Conservation (phyloP, 2,888 invertebrate genomes). For the Caenorhabditis auriculariae region DNA sequence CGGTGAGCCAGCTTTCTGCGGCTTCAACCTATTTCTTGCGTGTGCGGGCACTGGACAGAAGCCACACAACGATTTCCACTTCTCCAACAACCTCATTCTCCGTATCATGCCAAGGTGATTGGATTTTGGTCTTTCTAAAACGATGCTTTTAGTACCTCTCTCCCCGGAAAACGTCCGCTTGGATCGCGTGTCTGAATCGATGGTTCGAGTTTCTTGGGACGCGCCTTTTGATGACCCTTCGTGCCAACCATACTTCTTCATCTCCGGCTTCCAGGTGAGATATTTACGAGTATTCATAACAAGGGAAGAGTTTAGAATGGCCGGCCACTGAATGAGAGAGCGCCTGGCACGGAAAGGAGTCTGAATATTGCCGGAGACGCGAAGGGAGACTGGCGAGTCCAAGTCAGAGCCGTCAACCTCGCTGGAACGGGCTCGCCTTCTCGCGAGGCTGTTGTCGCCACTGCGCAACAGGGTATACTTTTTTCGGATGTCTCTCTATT, state of each 20-base stretch:
- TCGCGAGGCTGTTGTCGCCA: conserved; percentile 31
- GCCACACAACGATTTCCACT: conserved; percentile 38
- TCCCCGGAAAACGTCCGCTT: conserved; percentile 46
- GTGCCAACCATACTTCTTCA: conserved; percentile 57
- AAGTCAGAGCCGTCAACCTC: conserved; percentile 48
- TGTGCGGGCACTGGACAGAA: conserved; percentile 42
- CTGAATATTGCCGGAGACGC: conserved; percentile 35
- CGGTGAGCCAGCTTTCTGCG: conserved; percentile 29
- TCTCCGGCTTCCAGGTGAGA: conserved; percentile 54
- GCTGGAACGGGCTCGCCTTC: conserved; percentile 58
- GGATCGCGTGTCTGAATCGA: conserved; percentile 39
- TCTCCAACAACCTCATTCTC: conserved; percentile 47
- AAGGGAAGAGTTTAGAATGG: conserved; percentile 34
- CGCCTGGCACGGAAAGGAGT: conserved; percentile 41
- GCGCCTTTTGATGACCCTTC: conserved; percentile 44
- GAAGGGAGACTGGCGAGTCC: conserved; percentile 37
- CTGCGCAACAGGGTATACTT: conserved; percentile 38
- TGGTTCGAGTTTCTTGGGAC: conserved; percentile 37
- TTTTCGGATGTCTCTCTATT: too few species aligned
- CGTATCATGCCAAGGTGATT: conserved; percentile 48
- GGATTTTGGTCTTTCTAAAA: not conserved
- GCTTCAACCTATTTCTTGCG: conserved; percentile 49
- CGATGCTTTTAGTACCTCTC: conserved; percentile 31
- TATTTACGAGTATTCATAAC: conserved; percentile 33
- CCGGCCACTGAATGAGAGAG: conserved; percentile 28